Conservation (phyloP, 2,797 vertebrate species). For the Trachurus trachurus region DNA sequence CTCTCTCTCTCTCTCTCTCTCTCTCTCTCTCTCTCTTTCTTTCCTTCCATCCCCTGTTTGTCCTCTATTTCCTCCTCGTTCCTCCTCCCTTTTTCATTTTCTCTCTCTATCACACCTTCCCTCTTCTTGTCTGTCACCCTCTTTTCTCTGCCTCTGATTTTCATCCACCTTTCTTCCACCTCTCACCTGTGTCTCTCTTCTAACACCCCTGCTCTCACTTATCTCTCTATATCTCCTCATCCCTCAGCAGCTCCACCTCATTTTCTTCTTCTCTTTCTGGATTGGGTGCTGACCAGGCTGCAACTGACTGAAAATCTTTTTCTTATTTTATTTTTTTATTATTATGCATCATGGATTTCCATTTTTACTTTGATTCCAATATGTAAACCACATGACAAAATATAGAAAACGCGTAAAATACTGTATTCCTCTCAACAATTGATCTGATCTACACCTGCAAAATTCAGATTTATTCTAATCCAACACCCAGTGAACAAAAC, state of each 20-base stretch:
- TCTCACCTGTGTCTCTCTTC: slow-evolving; percentile 13
- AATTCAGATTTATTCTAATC: neutral
- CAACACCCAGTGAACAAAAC: slow-evolving; percentile 8
- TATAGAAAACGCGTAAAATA: slow-evolving; percentile 1
- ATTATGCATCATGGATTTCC: no score
- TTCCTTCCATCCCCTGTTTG: slow-evolving; percentile 5
- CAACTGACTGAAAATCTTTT: no score
- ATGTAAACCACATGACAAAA: no score
- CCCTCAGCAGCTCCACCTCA: no score
- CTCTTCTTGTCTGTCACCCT: slow-evolving; percentile 14
- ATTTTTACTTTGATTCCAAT: no score
- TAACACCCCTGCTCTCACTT: neutral
- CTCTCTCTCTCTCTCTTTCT: neutral
- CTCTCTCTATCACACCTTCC: slow-evolving; percentile 23
- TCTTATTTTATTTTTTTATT: no score
- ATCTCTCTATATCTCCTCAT: neutral
- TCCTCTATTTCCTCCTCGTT: slow-evolving; percentile 3
- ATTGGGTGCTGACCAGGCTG: no score
- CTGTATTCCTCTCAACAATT: neutral
- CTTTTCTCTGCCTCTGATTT: neutral
- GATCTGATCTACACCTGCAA: neutral
- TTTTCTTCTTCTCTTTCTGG: slow-evolving; percentile 13
- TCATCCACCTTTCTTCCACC: neutral
- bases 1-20: neutral
- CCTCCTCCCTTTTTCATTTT: slow-evolving; percentile 8